Conservation (phyloP, 2,113 vertebrate species). For the Elgaria multicarinata region DNA sequence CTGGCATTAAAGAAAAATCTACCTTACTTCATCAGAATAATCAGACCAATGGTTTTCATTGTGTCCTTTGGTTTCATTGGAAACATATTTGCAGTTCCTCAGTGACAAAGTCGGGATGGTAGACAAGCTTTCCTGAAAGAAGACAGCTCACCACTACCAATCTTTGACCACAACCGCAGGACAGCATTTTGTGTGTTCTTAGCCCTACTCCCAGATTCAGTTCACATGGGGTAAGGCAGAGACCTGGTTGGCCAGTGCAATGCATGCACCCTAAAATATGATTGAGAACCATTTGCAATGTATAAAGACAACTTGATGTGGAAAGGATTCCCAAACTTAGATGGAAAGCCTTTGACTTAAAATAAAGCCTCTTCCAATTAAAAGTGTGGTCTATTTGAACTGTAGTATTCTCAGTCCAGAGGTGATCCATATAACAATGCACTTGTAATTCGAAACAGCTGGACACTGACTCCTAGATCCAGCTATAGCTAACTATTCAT, state of each 20-base stretch:
- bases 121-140: not conserved
- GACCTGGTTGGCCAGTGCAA: not conserved
- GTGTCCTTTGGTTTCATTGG: not conserved
- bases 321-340: not conserved
- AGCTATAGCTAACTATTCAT: not conserved
- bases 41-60: not conserved
- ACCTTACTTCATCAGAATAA: not conserved
- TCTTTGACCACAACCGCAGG: not conserved
- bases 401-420: not conserved
- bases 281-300: not conserved
- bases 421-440: not conserved
- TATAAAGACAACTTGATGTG: not conserved
- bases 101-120: not conserved
- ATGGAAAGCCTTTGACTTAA: not conserved
- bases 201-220: not conserved
- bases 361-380: not conserved
- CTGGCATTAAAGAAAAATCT: not conserved
- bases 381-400: not conserved
- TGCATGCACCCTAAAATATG: not conserved
- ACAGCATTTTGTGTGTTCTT: not conserved
- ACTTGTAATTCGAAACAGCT: not conserved
- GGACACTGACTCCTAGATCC: not conserved
- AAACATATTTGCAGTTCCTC: not conserved
- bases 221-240: not conserved
- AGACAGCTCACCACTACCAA: constrained; percentile 6